These are phyloP conservation scores for Leptinotarsa peninsularis DNA, from an alignment of 2,888 invertebrate species.

Conservation along the genomic window DNA sequence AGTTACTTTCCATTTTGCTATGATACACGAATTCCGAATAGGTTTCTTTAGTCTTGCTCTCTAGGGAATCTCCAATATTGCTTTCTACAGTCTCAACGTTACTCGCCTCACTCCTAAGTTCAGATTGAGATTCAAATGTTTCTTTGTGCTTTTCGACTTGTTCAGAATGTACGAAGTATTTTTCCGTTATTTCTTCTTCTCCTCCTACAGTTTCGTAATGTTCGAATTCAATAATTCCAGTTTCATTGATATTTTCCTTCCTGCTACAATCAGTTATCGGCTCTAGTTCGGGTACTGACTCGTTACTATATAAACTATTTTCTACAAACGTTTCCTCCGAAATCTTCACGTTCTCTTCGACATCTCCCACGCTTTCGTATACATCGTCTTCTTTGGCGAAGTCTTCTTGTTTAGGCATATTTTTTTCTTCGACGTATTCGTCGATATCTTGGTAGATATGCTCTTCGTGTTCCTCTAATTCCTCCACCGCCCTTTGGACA, in stretches of 20 bases:
- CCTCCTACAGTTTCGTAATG: conserved; percentile 25
- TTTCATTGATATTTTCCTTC: conserved; percentile 23
- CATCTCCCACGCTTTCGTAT: conserved; percentile 44
- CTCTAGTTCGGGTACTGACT: conserved; percentile 11
- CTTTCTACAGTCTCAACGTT: conserved; percentile 24
- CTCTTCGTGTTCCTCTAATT: conserved; percentile 43
- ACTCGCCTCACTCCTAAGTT: conserved; percentile 9
- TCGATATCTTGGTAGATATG: conserved; percentile 55
- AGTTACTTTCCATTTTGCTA: conserved; percentile 52
- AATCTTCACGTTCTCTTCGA: conserved; percentile 37
- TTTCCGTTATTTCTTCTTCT: conserved; percentile 20
- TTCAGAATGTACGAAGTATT: background rate
- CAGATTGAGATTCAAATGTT: conserved; percentile 23
- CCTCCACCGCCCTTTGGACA: conserved; percentile 28
- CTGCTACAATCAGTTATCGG: conserved; percentile 31
- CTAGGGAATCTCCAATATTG: conserved; percentile 30
- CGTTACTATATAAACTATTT: conserved; percentile 35
- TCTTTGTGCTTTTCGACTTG: conserved; percentile 22
- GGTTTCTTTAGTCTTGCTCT: conserved; percentile 43
- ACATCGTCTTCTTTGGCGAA: conserved; percentile 34
- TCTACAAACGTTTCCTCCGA: conserved; percentile 41
- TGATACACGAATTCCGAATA: conserved; percentile 54
- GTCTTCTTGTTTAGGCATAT: conserved; percentile 45
- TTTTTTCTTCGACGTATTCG: conserved; percentile 41
- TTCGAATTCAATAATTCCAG: conserved; percentile 27